Evolutionary conservation across 1,140 invertebrate genomes (phyloP).

Genomic region (Limonius californicus): DNA sequence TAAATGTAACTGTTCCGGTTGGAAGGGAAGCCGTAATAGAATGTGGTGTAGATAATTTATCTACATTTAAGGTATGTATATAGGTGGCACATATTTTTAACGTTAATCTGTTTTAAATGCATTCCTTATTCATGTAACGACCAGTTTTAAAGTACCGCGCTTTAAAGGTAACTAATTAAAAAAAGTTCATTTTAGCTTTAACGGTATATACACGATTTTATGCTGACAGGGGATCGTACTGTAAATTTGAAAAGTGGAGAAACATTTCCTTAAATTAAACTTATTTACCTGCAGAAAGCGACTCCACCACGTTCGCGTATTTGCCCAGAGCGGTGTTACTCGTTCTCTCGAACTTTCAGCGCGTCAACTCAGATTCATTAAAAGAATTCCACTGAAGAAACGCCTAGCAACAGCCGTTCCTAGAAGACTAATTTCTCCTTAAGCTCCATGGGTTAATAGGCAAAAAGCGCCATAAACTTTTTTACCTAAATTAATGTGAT

Average conservation of each 20-base stretch:
- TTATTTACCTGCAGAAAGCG: slow-evolving; percentile 34
- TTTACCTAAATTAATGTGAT: slow-evolving; percentile 13
- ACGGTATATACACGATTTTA: slow-evolving; percentile 5
- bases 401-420: slow-evolving; percentile 5
- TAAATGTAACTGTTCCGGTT: slow-evolving; percentile 58
- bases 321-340: neutral
- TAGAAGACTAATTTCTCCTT: slow-evolving; percentile 11
- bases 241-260: slow-evolving; percentile 37
- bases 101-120: too few species aligned
- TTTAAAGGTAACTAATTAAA: neutral
- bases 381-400: slow-evolving; percentile 24
- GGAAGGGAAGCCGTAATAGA: slow-evolving; percentile 59
- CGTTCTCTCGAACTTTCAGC: slow-evolving; percentile 1
- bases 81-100: neutral
- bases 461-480: slow-evolving; percentile 1
- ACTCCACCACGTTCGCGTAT: neutral
- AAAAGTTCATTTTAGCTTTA: neutral
- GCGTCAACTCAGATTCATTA: slow-evolving; percentile 29
- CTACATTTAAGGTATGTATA: slow-evolving; percentile 60
- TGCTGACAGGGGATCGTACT: slow-evolving; percentile 26
- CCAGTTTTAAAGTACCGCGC: neutral
- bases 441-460: slow-evolving; percentile 19
- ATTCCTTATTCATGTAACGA: too few species aligned
- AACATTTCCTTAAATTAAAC: slow-evolving; percentile 39
- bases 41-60: slow-evolving; percentile 59